Evolutionary conservation across 2,113 vertebrate genomes (phyloP).

Genomic region (Sarotherodon lohbergeri): DNA sequence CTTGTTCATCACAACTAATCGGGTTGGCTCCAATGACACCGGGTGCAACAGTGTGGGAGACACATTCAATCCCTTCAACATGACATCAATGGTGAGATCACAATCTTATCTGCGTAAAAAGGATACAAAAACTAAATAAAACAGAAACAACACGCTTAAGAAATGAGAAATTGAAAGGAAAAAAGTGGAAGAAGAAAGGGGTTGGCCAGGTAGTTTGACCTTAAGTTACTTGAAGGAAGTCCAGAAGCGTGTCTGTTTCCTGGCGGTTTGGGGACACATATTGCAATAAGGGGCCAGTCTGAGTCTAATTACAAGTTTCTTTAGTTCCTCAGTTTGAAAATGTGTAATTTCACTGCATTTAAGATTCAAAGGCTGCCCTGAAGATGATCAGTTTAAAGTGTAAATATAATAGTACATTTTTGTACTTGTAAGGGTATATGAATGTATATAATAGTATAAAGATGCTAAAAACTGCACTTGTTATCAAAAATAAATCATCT

Average conservation of each 20-base stretch:
- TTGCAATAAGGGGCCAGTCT: background rate
- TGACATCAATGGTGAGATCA: constrained; percentile 56
- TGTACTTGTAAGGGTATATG: background rate
- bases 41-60: constrained; percentile 29
- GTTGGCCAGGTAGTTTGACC: background rate
- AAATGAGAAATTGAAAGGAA: background rate
- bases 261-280: background rate
- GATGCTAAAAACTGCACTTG: background rate
- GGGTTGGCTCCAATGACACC: background rate
- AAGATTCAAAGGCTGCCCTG: background rate
- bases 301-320: background rate
- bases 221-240: background rate
- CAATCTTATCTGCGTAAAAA: background rate
- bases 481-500: background rate
- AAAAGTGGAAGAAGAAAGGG: background rate
- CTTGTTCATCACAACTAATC: constrained; percentile 50
- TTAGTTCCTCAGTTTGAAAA: background rate
- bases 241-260: background rate
- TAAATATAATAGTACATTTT: background rate
- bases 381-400: background rate
- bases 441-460: background rate
- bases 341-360: background rate
- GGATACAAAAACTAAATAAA: background rate
- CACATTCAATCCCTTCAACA: constrained; percentile 71
- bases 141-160: background rate